These are phyloP conservation scores for Mormyrus proboscirostris DNA, from an alignment of 2,797 vertebrate species.

Conservation along the genomic window DNA sequence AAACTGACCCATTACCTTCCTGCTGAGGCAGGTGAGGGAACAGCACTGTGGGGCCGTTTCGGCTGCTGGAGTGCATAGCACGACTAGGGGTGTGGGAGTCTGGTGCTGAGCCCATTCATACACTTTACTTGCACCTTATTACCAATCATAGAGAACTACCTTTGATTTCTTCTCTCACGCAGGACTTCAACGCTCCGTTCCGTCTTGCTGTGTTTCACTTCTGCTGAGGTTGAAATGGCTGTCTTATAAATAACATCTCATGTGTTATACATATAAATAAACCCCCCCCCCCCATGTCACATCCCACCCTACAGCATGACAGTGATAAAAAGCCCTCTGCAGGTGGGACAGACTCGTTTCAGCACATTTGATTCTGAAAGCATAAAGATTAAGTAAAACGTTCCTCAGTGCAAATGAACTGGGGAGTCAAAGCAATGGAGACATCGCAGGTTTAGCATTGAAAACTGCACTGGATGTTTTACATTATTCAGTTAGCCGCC, in stretches of 20 bases:
- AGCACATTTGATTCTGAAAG: not conserved
- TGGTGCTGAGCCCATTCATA: not conserved
- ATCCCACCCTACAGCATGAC: not conserved
- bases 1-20: constrained; percentile 4
- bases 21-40: not conserved
- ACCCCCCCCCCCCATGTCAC: not conserved
- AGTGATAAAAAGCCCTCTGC: not conserved
- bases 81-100: not conserved
- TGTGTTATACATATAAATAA: not conserved
- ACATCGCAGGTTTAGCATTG: not conserved
- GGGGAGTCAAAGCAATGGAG: not conserved
- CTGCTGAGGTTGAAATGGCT: not conserved
- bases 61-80: not conserved
- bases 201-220: not conserved
- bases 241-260: not conserved
- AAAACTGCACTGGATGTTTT: not conserved
- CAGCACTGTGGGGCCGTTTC: not conserved
- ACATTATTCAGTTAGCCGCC: not conserved
- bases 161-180: not conserved
- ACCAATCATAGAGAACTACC: not conserved
- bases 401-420: not conserved
- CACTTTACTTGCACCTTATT: not conserved
- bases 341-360: not conserved
- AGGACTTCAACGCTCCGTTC: not conserved
- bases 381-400: not conserved